A percentile compares a stretch with the other conserved stretches of the same genome.
Evolutionary conservation across 64 coral and sea anemone species (phyloP).

Genomic region (Dendronephthya gigantea): DNA sequence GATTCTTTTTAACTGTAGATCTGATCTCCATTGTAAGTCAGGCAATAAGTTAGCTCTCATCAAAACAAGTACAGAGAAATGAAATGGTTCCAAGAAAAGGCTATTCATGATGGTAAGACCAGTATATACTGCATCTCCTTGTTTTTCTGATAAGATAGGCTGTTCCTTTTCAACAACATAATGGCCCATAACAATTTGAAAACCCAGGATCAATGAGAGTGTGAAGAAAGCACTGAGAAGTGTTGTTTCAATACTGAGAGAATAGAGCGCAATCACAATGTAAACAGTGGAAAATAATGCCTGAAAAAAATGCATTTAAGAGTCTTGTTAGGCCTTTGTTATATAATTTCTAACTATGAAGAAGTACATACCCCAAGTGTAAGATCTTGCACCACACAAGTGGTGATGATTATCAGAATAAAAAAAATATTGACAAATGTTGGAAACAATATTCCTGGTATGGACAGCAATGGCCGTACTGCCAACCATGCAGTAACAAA

Average conservation of each 20-base stretch:
- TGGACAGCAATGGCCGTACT: not conserved
- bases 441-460: not conserved
- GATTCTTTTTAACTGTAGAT: not conserved
- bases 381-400: not conserved
- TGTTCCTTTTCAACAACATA: not conserved
- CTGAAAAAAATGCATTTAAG: not conserved
- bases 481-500: not conserved
- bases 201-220: not conserved
- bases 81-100: not conserved
- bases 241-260: not conserved
- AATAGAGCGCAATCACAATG: not conserved
- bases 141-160: not conserved
- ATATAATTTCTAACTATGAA: no score
- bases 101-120: not conserved
- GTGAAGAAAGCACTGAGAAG: not conserved
- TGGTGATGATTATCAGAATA: not conserved
- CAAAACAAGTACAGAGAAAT: not conserved
- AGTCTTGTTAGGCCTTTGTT: no score
- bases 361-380: not conserved
- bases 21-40: slow-evolving; percentile 1
- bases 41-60: not conserved
- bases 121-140: not conserved
- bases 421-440: not conserved
- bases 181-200: not conserved
- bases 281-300: not conserved